Percentiles rank a stretch among this genome's conserved stretches.
Conservation (phyloP, 2,888 invertebrate species). For the Dinocampus coccinellae region DNA sequence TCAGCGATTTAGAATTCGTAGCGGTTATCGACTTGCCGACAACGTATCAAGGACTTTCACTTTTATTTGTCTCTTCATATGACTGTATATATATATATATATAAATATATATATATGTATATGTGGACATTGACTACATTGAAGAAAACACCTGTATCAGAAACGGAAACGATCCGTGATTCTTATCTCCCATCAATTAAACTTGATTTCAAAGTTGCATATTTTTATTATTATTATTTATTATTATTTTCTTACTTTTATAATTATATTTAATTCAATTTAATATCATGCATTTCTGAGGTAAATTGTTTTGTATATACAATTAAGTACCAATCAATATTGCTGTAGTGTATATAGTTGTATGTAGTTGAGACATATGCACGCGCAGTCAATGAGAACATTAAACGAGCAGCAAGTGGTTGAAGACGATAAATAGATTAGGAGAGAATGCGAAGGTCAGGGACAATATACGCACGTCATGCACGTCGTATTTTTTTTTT, state of each 20-base stretch:
- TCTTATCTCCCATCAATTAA: background rate
- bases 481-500: background rate
- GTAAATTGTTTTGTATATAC: background rate
- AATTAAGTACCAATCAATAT: background rate
- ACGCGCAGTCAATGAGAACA: background rate
- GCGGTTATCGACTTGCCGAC: conserved; percentile 48
- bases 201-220: background rate
- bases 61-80: conserved; percentile 61
- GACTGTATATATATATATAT: background rate
- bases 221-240: background rate
- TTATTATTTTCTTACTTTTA: background rate
- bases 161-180: background rate
- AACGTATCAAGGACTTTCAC: conserved; percentile 60
- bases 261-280: no score
- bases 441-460: conserved; percentile 11
- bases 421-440: background rate
- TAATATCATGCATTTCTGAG: background rate
- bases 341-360: background rate
- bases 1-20: conserved; percentile 26
- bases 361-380: background rate
- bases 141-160: background rate
- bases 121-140: background rate
- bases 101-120: background rate
- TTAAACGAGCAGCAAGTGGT: background rate
- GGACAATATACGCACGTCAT: conserved; percentile 1